Evolutionary conservation across 2,888 invertebrate species (phyloP).

Genomic region (Acleris literana): DNA sequence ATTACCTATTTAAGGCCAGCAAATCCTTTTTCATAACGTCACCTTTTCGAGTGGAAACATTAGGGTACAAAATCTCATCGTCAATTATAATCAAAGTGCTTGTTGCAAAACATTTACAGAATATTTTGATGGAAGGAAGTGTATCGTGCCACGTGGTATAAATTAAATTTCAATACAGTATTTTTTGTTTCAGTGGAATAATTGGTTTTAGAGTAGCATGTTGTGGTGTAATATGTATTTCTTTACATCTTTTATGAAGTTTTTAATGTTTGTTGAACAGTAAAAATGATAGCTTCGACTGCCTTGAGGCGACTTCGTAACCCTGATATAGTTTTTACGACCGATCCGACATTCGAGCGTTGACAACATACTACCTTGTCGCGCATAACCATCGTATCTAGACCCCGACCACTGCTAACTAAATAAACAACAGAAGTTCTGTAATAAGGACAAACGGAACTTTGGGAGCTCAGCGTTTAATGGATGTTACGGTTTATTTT

Average conservation of each 20-base stretch:
- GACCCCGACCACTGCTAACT: constrained; percentile 24
- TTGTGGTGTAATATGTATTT: constrained; percentile 9
- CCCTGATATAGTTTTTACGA: constrained; percentile 55
- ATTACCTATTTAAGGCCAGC: constrained; percentile 46
- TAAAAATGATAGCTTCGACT: constrained; percentile 35
- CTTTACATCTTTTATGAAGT: constrained; percentile 22
- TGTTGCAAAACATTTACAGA: no score
- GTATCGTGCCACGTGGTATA: no score
- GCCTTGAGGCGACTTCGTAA: constrained; percentile 48
- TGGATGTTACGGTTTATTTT: constrained; percentile 37
- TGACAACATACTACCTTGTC: constrained; percentile 33
- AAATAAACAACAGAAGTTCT: constrained; percentile 9
- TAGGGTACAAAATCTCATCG: neutral
- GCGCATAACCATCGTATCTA: constrained; percentile 16
- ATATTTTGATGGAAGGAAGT: no score
- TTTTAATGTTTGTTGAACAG: constrained; percentile 21
- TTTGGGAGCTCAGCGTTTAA: constrained; percentile 22
- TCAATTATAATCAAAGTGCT: no score
- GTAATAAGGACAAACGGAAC: constrained; percentile 3
- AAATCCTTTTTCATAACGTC: constrained; percentile 42
- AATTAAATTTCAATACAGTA: no score
- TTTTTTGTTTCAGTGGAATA: no score
- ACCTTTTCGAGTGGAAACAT: constrained; percentile 10
- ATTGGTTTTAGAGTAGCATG: neutral
- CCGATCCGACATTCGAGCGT: constrained; percentile 43